A percentile compares a stretch with the other conserved stretches of the same genome.
Conservation (phyloP, 2,888 invertebrate genomes). For the Clepsis dumicolana region DNA sequence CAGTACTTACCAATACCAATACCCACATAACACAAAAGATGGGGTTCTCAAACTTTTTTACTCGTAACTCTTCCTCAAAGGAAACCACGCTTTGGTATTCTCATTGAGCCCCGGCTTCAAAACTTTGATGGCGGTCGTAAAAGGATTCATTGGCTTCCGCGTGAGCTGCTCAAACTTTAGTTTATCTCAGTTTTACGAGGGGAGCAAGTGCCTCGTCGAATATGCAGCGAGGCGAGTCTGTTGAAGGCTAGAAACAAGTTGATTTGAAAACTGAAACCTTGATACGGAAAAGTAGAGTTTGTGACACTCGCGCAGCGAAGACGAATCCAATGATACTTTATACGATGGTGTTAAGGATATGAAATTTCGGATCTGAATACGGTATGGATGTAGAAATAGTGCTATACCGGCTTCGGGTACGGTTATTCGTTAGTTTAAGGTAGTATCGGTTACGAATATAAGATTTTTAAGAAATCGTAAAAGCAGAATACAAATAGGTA, state of each 20-base stretch:
- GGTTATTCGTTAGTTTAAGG: too few species aligned
- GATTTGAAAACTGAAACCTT: too few species aligned
- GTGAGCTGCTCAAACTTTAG: constrained; percentile 19
- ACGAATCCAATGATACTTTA: too few species aligned
- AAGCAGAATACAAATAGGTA: too few species aligned
- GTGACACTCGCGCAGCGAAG: too few species aligned
- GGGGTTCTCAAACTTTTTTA: background rate
- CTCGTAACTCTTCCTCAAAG: background rate
- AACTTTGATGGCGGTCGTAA: constrained; percentile 20
- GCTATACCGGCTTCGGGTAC: too few species aligned
- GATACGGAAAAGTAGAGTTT: too few species aligned
- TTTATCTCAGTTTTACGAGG: constrained; percentile 23
- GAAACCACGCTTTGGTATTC: constrained; percentile 14
- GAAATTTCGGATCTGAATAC: too few species aligned
- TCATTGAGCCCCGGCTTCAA: constrained; percentile 9
- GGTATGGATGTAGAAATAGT: too few species aligned
- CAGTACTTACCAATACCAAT: background rate
- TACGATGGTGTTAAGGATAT: too few species aligned
- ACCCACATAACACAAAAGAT: background rate
- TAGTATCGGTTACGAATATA: too few species aligned
- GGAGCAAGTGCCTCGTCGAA: constrained; percentile 12
- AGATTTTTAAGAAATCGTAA: too few species aligned
- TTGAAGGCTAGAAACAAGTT: background rate
- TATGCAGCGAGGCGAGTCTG: constrained; percentile 9
- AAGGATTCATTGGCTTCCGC: constrained; percentile 21